Conservation (phyloP, 2,113 vertebrate species). For the Hyperopisus bebe region DNA sequence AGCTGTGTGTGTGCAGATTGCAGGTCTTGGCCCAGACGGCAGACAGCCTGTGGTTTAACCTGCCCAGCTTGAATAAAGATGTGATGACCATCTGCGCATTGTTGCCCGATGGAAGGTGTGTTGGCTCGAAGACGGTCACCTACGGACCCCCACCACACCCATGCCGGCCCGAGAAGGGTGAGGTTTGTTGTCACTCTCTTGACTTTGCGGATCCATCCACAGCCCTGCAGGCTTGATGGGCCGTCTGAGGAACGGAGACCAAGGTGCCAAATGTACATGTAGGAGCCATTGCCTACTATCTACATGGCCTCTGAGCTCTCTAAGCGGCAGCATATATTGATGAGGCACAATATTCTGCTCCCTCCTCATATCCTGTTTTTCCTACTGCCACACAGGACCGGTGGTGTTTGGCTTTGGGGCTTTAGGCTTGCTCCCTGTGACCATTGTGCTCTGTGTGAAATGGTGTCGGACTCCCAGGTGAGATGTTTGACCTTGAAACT, state of each 20-base stretch:
- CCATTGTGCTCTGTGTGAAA: background rate
- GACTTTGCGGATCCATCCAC: background rate
- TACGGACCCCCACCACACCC: background rate
- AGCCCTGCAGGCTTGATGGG: background rate
- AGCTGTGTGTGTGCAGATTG: background rate
- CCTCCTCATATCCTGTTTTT: background rate
- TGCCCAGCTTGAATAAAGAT: slow-evolving; percentile 12
- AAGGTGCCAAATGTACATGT: background rate
- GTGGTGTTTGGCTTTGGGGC: background rate
- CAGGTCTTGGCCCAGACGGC: background rate
- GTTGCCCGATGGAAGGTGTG: slow-evolving; percentile 14
- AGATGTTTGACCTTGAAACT: background rate
- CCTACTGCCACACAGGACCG: background rate
- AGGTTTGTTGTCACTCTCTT: background rate
- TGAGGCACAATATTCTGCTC: background rate
- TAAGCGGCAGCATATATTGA: background rate
- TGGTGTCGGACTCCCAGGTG: background rate
- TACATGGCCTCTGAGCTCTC: background rate
- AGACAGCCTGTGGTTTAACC: background rate
- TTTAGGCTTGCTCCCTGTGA: background rate
- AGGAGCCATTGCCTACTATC: background rate
- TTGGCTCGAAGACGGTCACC: background rate
- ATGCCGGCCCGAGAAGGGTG: background rate
- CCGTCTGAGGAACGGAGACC: background rate
- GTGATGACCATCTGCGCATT: slow-evolving; percentile 1